Base-by-base conservation (phyloP, 30 jellyfish, hydroid and myxozoan genomes). In the Catostylus mosaicus region DNA sequence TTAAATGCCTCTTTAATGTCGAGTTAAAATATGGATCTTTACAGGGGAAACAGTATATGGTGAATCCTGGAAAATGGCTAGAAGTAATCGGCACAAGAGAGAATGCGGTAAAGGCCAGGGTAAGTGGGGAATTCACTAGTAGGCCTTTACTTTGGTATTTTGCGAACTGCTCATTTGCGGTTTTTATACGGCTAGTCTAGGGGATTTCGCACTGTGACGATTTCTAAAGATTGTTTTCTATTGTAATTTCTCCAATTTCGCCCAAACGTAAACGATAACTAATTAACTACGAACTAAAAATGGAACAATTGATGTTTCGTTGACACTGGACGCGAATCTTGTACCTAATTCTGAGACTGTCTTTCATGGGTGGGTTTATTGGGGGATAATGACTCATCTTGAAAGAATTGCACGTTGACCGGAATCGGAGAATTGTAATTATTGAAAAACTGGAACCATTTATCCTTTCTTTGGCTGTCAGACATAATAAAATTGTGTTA, bases 11-110 rank as follows among this genome's bases (percentile, higher is more conserved):
- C 59, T 93, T 93, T 73, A 86, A 82, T 80, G 98, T 93, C 43
- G 98, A 86, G 51, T 80, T 93, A 51, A 82, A 78, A 66, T 81
- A 78, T 63, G 95, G 97, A 40, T 85, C 97, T 37, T 31, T 50
- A 27, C 88, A 75, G 45, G 98, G 98, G 85, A 93, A 93, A 67
- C 98, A 93, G 84, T 93, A 71, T 64, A 93, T 93, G 98, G 96
- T 90, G 27, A 85, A 48, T 72, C 96, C 98, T 45, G 98, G 98
- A 67, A 75, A 70, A 65, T 93, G 98, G 98, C 67, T 85, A 52
- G 97, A 87, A 60, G 91, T 93, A 20, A 76, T 69, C 43, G 98
- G 98, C 11, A 64, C 81, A 26, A 65, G 89, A 61, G 96, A 78
- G 36, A 82, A 87, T 67, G 98, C 90, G 56, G 82, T 73, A 80